Evolutionary conservation across 2,888 invertebrate species (phyloP), one percentile per base, ranked within the genome.

Genomic region (Ptilodon capucinus): DNA sequence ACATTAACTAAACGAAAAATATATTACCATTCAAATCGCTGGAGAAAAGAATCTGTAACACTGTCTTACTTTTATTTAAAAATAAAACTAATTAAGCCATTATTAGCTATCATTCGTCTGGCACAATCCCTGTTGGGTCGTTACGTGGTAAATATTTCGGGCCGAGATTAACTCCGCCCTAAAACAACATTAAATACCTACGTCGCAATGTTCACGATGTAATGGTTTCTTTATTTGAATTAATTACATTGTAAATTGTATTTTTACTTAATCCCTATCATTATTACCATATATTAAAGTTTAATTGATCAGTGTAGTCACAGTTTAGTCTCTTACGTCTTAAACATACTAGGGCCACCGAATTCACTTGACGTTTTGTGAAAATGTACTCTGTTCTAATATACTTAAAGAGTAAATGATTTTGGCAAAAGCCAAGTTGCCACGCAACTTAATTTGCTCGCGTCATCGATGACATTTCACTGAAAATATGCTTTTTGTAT

Each of bases 11-110:
- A 28, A 28, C 28, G 11, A n/a, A 28, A 0, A 28, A 0, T n/a
- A n/a, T n/a, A 28, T n/a, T n/a, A 28, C 28, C 28, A n/a, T 8
- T 28, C 3, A 2, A 28, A 28, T 28, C 28, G 4, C 4, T 2
- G 5, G n/a, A 28, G 28, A 28, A 28, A 28, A 2, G 28, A 28
- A n/a, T 3, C 25, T 25, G 1, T 25, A 25, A 1, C 25, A 8
- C 25, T 25, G 9, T 1, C n/a, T 28, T 28, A 42, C 54, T 57
- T 54, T 56, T 52, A 58, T 51, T 58, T 68, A 60, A 68, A 64
- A 64, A 57, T 54, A 58, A 59, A 65, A 67, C 68, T 73, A 75
- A 72, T 74, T 73, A 60, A 57, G 54, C 58, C 61, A 57, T 62
- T 62, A 59, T 61, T 54, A 62, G 42, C 60, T 43, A 43, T 43